phyloP scores from a whole-genome alignment of 2,113 vertebrate species.

The Globicephala melas region DNA sequence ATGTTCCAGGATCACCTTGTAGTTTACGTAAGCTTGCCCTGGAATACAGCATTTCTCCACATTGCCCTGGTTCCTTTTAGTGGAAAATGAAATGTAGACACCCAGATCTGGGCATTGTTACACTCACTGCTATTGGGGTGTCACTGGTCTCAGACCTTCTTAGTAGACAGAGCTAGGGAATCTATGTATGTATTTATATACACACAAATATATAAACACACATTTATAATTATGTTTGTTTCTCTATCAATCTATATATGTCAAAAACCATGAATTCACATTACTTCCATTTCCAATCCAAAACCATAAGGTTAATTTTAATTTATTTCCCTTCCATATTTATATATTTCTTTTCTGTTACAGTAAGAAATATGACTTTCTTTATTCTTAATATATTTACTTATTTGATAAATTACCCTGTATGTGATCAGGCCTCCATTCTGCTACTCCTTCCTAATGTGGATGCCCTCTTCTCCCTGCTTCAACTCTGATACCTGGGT shows the following conservation, averaged over 20 bases:
- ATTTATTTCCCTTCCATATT: not conserved
- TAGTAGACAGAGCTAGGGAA: not conserved
- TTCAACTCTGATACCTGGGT: not conserved
- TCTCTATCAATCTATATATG: not conserved
- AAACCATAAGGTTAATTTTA: not conserved
- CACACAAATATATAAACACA: not conserved
- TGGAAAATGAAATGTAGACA: not conserved
- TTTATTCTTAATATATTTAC: not conserved
- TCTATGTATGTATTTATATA: not conserved
- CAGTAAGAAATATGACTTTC: not conserved
- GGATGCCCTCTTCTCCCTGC: not conserved
- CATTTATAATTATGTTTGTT: not conserved
- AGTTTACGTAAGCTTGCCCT: not conserved
- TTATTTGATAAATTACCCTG: not conserved
- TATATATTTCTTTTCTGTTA: not conserved
- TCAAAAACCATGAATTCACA: not conserved
- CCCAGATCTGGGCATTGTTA: not conserved
- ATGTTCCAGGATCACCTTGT: not conserved
- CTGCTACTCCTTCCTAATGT: not conserved
- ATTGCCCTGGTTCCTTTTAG: not conserved
- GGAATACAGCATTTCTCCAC: not conserved
- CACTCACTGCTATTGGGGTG: not conserved
- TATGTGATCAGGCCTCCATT: not conserved
- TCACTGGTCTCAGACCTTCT: not conserved
- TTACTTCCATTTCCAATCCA: not conserved